Evolutionary conservation across 2,888 invertebrate genomes (phyloP).

Genomic region (Trachelus tabidus): DNA sequence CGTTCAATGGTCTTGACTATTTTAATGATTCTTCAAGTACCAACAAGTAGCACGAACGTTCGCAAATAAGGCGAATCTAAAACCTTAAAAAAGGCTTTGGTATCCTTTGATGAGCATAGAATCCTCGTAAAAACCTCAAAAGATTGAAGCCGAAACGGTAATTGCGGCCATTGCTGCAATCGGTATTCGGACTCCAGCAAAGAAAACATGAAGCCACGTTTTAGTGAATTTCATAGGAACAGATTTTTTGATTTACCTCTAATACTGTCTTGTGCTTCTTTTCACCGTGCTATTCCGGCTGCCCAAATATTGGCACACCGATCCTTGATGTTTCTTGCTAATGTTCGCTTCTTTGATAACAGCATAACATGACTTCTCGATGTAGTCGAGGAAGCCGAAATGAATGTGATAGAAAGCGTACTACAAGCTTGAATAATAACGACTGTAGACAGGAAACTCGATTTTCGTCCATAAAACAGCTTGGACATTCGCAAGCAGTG

Average conservation of each 20-base stretch:
- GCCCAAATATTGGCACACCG: neutral
- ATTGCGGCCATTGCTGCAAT: neutral
- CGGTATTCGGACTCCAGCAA: neutral
- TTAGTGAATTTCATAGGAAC: neutral
- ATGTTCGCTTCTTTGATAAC: neutral
- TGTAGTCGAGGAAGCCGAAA: neutral
- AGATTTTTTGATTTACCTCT: neutral
- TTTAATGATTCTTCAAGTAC: neutral
- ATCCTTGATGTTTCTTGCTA: neutral
- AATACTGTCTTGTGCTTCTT: neutral
- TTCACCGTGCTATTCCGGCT: neutral
- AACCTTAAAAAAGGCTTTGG: neutral
- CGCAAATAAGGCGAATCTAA: neutral
- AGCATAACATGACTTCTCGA: neutral
- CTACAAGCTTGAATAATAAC: neutral
- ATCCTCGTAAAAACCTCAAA: neutral
- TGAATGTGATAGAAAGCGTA: neutral
- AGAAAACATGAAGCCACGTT: constrained; percentile 4
- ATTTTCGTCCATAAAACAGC: neutral
- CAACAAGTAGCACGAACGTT: neutral
- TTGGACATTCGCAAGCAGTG: neutral
- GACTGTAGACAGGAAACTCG: neutral
- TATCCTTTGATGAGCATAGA: neutral
- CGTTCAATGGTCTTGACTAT: neutral
- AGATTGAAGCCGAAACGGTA: neutral